These are phyloP conservation scores for Misgurnus mizolepis DNA, from an alignment of 2,113 vertebrate genomes.

Conservation along the genomic window DNA sequence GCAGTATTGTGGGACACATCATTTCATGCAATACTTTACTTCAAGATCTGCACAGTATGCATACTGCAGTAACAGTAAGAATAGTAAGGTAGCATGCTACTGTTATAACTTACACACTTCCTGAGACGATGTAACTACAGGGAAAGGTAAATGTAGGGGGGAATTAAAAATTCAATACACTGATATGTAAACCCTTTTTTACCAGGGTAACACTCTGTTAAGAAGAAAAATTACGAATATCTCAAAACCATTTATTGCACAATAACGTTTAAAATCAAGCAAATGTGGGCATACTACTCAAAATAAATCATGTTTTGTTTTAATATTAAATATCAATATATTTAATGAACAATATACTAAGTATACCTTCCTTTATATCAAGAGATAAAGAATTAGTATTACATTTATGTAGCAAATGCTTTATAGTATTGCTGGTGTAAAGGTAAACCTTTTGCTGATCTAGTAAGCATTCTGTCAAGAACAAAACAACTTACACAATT, in stretches of 20 bases:
- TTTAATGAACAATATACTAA: neutral
- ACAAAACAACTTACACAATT: constrained; percentile 35
- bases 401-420: neutral
- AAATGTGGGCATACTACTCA: neutral
- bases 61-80: neutral
- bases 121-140: neutral
- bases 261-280: neutral
- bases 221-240: neutral
- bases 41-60: neutral
- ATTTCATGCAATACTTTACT: neutral
- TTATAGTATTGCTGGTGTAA: neutral
- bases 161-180: neutral
- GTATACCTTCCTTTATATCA: neutral
- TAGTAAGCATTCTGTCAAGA: constrained; percentile 38
- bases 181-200: neutral
- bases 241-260: neutral
- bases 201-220: neutral
- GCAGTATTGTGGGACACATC: neutral
- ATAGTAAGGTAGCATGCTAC: neutral
- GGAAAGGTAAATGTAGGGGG: neutral
- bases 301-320: neutral
- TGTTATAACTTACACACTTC: neutral
- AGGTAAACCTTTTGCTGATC: constrained; percentile 60
- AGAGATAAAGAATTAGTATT: neutral
- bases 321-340: neutral